These are phyloP conservation scores for Drosophila anceps DNA, from an alignment of 2,888 invertebrate species.

Conservation along the genomic window DNA sequence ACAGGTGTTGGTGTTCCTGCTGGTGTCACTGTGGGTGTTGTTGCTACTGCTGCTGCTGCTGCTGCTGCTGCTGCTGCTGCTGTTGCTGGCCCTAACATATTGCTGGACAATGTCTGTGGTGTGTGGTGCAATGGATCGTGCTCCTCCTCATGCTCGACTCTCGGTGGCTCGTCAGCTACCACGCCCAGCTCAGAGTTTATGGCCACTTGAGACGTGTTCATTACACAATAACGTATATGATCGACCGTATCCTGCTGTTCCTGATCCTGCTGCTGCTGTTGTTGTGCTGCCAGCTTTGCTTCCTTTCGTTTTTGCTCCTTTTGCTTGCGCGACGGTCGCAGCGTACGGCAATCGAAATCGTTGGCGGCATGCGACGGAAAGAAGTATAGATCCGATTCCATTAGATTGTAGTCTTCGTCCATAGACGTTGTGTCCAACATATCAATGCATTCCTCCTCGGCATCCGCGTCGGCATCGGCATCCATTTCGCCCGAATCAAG, in stretches of 20 bases:
- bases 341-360: conserved; percentile 83
- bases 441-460: conserved; percentile 87
- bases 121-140: conserved; percentile 15
- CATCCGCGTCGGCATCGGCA: conserved; percentile 87
- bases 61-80: conserved; percentile 2
- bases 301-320: conserved; percentile 69
- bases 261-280: conserved; percentile 44
- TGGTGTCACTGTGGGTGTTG: conserved; percentile 42
- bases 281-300: conserved; percentile 41
- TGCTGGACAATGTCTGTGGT: conserved; percentile 6
- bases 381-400: conserved; percentile 84
- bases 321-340: conserved; percentile 82
- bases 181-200: conserved; percentile 65
- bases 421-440: conserved; percentile 85
- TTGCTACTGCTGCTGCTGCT: neutral
- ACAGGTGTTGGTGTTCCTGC: conserved; percentile 55
- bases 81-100: neutral
- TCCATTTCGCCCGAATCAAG: conserved; percentile 89
- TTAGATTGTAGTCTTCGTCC: conserved; percentile 85
- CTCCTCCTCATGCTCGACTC: conserved; percentile 23
- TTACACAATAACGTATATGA: conserved; percentile 76
- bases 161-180: conserved; percentile 52
- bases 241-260: conserved; percentile 55
- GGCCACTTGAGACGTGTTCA: conserved; percentile 82
- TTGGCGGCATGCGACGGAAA: conserved; percentile 71